Base-by-base conservation (phyloP, 2,797 vertebrate genomes). In the Moxostoma hubbsi region DNA sequence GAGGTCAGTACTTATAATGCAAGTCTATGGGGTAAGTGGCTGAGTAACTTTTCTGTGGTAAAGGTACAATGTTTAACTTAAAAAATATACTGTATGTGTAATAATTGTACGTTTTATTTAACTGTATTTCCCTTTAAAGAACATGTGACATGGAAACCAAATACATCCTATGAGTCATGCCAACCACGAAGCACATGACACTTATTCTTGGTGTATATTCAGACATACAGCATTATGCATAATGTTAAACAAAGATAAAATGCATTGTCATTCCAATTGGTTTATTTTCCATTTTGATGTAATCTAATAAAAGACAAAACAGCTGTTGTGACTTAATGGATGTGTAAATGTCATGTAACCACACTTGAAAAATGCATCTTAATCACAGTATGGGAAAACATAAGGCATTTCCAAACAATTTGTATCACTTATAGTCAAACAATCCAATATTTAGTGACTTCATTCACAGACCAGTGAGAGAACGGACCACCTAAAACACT, bases 241-340 rank as follows among this genome's bases (percentile, higher is more conserved):
- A 9, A 1, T 15, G 57, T 66, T 16, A 78, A 1, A 43, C 58
- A 9, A 49, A 13, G 36, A 15, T 59, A 66, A 36, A 9, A 51
- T 51, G 46, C 50, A 10, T 50, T 63, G 53, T 9, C 11, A 47
- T 47, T 18, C 65, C 36, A 75, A 62, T 49, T 80, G 36, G 65
- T 88, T 90, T 86, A 88, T 89, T 90, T 81, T 82, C 47, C 63
- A 74, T 68, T 82, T 86, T 79, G 76, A 58, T 81, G 75, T 82
- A 85, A 85, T 75, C 86, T 51, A 58, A 87, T 77, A 59, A 66
- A 85, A 86, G 81, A 77, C 47, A 87, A 83, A 82, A 86, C 78
- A 88, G 84, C 36, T 36, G 84, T 80, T 77, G 67, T 79, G 51
- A 85, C 75, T 57, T 76, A 18, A 83, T 71, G 64, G 54, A 86